Evolutionary conservation across 1,140 invertebrate species (phyloP), one percentile per base, ranked within the genome.

Genomic region (Drosophila pseudoananassae): DNA sequence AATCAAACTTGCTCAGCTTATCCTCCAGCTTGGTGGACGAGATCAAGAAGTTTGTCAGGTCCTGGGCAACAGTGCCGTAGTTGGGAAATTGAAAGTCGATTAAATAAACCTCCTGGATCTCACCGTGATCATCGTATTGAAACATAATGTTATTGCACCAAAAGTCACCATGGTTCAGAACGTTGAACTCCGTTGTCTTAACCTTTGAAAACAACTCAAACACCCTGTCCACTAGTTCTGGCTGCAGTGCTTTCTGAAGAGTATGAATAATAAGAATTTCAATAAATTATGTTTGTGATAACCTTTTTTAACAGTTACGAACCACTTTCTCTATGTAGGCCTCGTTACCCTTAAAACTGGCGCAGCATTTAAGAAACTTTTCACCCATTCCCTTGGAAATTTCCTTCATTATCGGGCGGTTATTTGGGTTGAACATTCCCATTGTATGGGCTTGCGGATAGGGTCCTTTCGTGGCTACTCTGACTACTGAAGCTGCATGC

Each of bases 81-180:
- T 66, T 79, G 1, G 87, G 78, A 5, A 91, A 12, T 27, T 91
- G 90, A 23, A 71, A 89, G 47, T 91, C 90, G 2, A 91, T 65
- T n/a, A 91, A 15, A 50, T 75, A 78, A 0, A 77, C 76, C 31
- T 91, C 80, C 47, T 83, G 80, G 29, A 91, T 78, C 72, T 93
- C 92, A 1, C 91, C 92, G 23, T 66, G 77, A 0, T 74, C 76
- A 63, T 93, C 90, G 64, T 95, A 94, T 14, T 92, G 92, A 80
- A 95, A 95, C 72, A 95, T 84, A 80, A 95, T 93, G 65, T 95
- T 93, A 53, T 92, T 90, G 9, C 72, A 76, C 90, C 90, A 91
- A 9, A 92, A 92, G 76, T 95, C 95, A 4, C 95, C 95, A 51
- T 95, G 95, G 73, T 93, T 94, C 3, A 95, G 81, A 0, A 94